These are phyloP conservation scores for Meloidogyne exigua DNA, from an alignment of 1,140 invertebrate genomes.

Conservation along the genomic window DNA sequence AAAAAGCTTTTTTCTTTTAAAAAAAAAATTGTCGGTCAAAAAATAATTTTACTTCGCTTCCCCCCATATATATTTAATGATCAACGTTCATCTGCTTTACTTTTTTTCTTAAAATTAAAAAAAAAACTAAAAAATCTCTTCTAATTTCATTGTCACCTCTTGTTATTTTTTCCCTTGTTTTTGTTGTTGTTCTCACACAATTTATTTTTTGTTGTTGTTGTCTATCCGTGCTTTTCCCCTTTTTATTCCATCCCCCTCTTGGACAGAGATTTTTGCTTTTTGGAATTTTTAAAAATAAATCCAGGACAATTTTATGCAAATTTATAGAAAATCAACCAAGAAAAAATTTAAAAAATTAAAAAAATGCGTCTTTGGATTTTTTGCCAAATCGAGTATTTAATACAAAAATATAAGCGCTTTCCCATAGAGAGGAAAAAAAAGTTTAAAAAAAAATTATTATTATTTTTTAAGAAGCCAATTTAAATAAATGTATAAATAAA, in stretches of 20 bases:
- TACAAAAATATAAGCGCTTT: background rate
- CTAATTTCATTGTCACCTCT: background rate
- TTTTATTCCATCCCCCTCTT: background rate
- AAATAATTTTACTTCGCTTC: too few relatives aligned
- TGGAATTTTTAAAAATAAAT: background rate
- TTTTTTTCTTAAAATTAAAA: background rate
- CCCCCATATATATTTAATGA: background rate
- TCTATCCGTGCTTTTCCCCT: background rate
- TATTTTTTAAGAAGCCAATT: background rate
- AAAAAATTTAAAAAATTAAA: background rate
- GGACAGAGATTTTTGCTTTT: background rate
- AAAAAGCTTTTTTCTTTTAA: background rate
- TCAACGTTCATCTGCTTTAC: background rate
- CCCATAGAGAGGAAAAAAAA: background rate
- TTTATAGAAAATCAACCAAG: background rate
- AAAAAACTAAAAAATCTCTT: background rate
- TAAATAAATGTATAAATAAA: background rate
- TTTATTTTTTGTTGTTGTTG: background rate
- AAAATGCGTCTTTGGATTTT: background rate
- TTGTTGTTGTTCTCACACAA: background rate
- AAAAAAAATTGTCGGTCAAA: background rate
- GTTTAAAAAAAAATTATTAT: background rate
- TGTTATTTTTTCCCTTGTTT: background rate
- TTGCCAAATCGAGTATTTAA: background rate
- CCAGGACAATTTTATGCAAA: conserved; percentile 1